A percentile compares a stretch with the other conserved stretches of the same genome.
These are phyloP conservation scores for Torymus texanus DNA, from an alignment of 2,888 invertebrate species.

Conservation along the genomic window DNA sequence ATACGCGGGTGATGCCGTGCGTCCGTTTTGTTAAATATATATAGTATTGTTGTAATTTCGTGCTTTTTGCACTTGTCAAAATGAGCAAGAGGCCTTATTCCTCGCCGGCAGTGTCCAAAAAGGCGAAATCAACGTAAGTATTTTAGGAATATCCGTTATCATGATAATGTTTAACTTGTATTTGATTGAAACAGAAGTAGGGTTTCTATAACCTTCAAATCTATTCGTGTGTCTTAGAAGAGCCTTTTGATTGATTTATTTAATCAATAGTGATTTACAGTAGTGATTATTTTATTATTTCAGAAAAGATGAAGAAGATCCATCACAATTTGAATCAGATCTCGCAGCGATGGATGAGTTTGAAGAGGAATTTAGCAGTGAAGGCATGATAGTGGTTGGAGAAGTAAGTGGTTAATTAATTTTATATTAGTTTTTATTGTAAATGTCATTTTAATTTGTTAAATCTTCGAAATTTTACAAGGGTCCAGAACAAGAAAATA, in stretches of 20 bases:
- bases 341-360: constrained; percentile 80
- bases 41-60: too few relatives aligned
- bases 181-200: too few relatives aligned
- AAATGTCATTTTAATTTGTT: constrained; percentile 29
- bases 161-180: not conserved
- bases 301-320: constrained; percentile 79
- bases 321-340: constrained; percentile 82
- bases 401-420: constrained; percentile 67
- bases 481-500: constrained; percentile 83
- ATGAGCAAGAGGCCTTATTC: constrained; percentile 47
- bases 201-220: constrained; percentile 45
- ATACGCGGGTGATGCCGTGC: not conserved
- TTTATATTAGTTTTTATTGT: constrained; percentile 10
- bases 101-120: constrained; percentile 39
- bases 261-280: too few relatives aligned
- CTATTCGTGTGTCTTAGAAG: not conserved
- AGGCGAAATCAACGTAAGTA: constrained; percentile 33
- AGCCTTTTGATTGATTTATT: not conserved
- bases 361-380: constrained; percentile 76
- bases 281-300: not conserved
- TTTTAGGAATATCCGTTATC: constrained; percentile 8
- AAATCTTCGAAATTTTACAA: constrained; percentile 60
- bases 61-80: constrained; percentile 22
- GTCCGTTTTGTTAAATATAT: too few relatives aligned
- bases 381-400: constrained; percentile 76